Evolutionary conservation across 2,797 vertebrate genomes (phyloP), one percentile per base, ranked within the genome.

Genomic region (Tragelaphus eurycerus): DNA sequence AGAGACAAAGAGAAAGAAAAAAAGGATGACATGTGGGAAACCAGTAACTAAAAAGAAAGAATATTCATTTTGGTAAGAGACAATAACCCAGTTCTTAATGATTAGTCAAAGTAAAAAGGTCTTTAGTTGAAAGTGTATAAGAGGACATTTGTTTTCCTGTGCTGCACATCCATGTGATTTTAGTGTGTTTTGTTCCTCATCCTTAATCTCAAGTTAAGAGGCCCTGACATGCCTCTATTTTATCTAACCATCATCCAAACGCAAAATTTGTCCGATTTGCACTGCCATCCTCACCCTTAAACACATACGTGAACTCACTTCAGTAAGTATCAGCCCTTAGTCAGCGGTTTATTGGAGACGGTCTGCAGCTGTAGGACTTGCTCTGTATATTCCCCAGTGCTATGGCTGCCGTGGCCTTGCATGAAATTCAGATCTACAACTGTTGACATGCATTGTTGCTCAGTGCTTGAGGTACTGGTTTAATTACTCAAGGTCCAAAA

Each of bases 1-100:
- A 94, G 19, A 93, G 3, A 89, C 23, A 89, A 74, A 78, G 86
- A 64, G 9, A 46, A 71, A 23, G 43, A 52, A n/a, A 17, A 82
- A 34, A 79, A 95, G 14, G 86, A 71, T 55, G 31, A 10, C 31
- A 71, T 31, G 12, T 78, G 6, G 74, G 14, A 95, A 78, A 89
- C 46, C 27, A 76, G 17, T 91, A 79, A 74, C 34, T 91, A 9
- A 62, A 86, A 15, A 87, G 19, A 96, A 92, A 4, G 10, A 2
- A 34, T 27, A 59, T 54, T 11, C 7, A 64, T 78, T 86, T 86
- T 78, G 8, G 9, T 85, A 7, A 88, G 14, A 88, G 67, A 83
- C 59, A 88, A 13, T 38, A 83, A 0, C 14, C 3, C 10, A 15
- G 17, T 64, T 89, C 31, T 59, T 71, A 25, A 52, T 54, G 31